Percentiles rank a stretch among this genome's conserved stretches.
Evolutionary conservation across 2,797 vertebrate species (phyloP).

Genomic region (Trachops cirrhosus): DNA sequence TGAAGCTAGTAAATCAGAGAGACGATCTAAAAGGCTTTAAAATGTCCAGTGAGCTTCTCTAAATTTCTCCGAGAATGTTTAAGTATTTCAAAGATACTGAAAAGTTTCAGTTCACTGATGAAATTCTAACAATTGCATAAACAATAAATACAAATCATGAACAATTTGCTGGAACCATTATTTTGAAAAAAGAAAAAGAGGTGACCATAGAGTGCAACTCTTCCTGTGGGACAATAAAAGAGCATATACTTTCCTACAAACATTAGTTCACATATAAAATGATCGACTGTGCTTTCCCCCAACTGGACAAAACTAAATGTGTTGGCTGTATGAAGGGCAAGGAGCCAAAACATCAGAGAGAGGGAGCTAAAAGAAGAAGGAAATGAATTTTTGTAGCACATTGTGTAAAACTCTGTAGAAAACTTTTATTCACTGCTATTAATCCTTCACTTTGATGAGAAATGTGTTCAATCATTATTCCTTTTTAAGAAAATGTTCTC

Average conservation of each 20-base stretch:
- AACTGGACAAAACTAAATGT: not conserved
- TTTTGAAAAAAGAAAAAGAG: not conserved
- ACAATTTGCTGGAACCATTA: not conserved
- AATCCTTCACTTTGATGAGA: conserved; percentile 68
- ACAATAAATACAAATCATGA: not conserved
- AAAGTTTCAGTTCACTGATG: not conserved
- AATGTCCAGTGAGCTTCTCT: not conserved
- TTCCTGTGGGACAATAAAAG: not conserved
- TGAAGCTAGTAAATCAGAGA: conserved; percentile 25
- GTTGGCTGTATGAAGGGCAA: not conserved
- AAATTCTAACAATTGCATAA: not conserved
- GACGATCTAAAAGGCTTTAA: not conserved
- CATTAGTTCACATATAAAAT: conserved; percentile 24
- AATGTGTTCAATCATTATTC: conserved; percentile 62
- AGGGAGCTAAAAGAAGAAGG: not conserved
- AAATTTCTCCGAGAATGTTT: not conserved
- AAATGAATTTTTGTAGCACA: conserved; percentile 37
- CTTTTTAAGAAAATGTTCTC: conserved; percentile 59
- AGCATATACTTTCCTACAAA: not conserved
- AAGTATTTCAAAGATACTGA: not conserved
- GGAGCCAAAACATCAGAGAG: not conserved
- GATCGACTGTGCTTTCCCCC: not conserved
- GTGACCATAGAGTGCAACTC: not conserved
- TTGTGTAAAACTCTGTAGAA: conserved; percentile 57
- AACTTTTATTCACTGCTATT: conserved; percentile 52